Evolutionary conservation across 2,797 vertebrate genomes (phyloP).

Genomic region (Gymnothorax reevesii): DNA sequence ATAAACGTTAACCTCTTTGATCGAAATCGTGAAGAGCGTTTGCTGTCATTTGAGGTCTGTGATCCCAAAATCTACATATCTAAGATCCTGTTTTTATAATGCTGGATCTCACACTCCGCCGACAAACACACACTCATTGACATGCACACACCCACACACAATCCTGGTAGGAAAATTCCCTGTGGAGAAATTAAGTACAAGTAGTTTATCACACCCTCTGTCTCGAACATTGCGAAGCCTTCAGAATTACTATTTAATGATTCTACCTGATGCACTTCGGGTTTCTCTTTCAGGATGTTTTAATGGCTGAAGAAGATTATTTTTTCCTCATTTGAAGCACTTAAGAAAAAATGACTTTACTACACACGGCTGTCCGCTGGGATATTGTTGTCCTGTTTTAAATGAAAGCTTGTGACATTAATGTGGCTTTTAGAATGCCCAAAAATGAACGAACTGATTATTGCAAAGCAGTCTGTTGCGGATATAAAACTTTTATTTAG

Average conservation of each 20-base stretch:
- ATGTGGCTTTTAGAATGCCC: constrained; percentile 12
- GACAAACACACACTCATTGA: background rate
- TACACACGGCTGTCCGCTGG: background rate
- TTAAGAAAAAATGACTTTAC: background rate
- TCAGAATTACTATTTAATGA: background rate
- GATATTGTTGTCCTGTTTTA: background rate
- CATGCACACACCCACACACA: background rate
- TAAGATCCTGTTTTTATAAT: no score
- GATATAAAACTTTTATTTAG: constrained; percentile 6
- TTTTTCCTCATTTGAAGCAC: constrained; percentile 4
- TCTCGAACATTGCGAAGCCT: background rate
- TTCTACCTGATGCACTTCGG: background rate
- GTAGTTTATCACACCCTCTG: background rate
- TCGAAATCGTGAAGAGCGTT: background rate
- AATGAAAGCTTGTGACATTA: background rate
- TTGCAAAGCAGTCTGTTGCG: background rate
- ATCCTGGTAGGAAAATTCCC: background rate
- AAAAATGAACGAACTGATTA: background rate
- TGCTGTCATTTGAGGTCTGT: background rate
- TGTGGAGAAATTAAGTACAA: background rate
- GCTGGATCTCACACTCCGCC: background rate
- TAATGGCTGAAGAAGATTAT: background rate
- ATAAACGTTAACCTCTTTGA: no score
- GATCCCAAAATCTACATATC: background rate
- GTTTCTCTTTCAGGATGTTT: background rate